Base-by-base conservation (phyloP, 2,888 invertebrate species). In the Watsonalla binaria region DNA sequence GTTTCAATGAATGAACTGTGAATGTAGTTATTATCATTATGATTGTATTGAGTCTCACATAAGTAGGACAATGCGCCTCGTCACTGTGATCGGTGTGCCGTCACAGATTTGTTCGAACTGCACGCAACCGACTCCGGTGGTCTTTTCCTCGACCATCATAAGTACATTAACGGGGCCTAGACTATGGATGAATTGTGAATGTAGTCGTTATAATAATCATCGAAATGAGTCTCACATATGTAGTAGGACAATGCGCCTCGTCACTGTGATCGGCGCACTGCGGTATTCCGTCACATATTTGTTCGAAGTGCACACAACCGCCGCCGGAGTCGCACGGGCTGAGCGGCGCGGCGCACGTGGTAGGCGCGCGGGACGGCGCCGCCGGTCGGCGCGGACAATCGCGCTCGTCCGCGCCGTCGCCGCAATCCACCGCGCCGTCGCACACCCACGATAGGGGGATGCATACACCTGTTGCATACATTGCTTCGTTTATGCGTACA, bases 371-470 rank as follows among this genome's bases (percentile, higher is more conserved):
- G 62, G 2, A 58, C 9, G 15, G 61, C 13, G 69, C 63, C 37
- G 2, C n/a, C 42, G 8, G 46, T 51, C 60, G 68, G 5, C 54
- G 37, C 5, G 62, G 60, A 58, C 90, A 90, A 4, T 67, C 70
- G 34, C 68, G 72, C 73, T 98, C 98, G 83, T 98, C 98, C 54
- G 95, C 95, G 6, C 94, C 95, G 76, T 95, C 94, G 0, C 92
- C 90, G 74, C 98, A 98, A 82, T 98, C 97, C 51, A 91, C 91
- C 62, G 95, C 95, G 0, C 94, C 94, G 80, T 97, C 96, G 84
- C 96, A 97, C 33, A 94, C 92, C 96, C 96, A 96, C 0, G 93
- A 84, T 49, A 92, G 82, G 0, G 95, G 94, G 60, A 97, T 96
- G 75, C 97, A 97, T 6, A 94, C 92, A 8, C 96, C 95, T 89